Evolutionary conservation across 2,113 vertebrate genomes (phyloP).

Genomic region (Myotis brandtii): DNA sequence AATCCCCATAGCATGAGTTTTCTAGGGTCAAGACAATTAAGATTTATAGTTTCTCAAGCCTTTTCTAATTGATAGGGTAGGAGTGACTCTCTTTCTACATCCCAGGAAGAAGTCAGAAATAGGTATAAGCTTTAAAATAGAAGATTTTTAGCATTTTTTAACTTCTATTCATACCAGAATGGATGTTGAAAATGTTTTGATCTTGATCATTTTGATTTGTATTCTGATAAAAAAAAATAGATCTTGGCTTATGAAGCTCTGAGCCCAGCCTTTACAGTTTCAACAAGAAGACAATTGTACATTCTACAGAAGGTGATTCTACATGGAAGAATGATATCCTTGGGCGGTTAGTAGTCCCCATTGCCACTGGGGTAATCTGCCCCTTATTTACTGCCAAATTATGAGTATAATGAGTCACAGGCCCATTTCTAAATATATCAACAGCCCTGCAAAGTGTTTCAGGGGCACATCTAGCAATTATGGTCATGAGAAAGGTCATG

Average conservation of each 20-base stretch:
- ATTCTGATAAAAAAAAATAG: background rate
- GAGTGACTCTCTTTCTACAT: background rate
- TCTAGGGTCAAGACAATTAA: background rate
- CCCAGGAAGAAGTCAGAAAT: background rate
- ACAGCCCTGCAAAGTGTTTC: conserved; percentile 47
- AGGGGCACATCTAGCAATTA: conserved; percentile 53
- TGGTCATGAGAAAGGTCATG: conserved; percentile 78
- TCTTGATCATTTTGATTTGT: conserved; percentile 32
- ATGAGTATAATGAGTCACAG: conserved; percentile 70
- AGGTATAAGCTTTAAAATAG: background rate
- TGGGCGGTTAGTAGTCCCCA: background rate
- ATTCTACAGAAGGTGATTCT: conserved; percentile 18
- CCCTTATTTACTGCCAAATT: conserved; percentile 16
- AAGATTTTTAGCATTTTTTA: background rate
- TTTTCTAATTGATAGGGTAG: background rate
- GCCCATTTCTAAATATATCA: conserved; percentile 74
- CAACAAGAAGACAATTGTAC: background rate
- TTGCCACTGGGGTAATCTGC: background rate
- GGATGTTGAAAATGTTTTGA: conserved; percentile 18
- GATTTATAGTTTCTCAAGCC: background rate
- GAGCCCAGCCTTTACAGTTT: background rate
- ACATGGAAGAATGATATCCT: background rate
- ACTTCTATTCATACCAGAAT: background rate
- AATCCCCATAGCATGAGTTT: background rate
- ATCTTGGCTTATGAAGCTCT: background rate